Percentiles rank a stretch among this genome's conserved stretches.
Evolutionary conservation across 2,113 vertebrate genomes (phyloP).

Genomic region (Dendropsophus ebraccatus): DNA sequence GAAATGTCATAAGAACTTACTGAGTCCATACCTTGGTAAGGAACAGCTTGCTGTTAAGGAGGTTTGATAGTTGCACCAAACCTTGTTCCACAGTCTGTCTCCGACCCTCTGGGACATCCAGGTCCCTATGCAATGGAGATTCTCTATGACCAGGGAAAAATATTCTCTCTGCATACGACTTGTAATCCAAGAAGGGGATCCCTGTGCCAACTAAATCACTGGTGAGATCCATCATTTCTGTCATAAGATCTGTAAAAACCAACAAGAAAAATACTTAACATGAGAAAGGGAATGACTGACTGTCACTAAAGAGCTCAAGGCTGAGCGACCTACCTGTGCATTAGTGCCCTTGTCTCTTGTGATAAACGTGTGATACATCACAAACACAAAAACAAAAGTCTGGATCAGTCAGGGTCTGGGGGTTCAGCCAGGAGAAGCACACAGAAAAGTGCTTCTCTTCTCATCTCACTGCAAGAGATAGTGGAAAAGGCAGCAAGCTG

Average conservation of each 20-base stretch:
- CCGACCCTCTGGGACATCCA: slow-evolving; percentile 92
- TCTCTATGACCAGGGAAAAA: slow-evolving; percentile 96
- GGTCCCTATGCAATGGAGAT: slow-evolving; percentile 88
- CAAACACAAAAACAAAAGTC: no score
- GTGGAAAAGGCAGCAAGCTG: no score
- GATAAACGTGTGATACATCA: no score
- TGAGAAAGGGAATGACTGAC: neutral
- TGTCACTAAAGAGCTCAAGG: neutral
- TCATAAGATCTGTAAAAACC: slow-evolving; percentile 87
- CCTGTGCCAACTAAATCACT: slow-evolving; percentile 94
- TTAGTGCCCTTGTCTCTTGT: no score
- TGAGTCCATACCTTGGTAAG: slow-evolving; percentile 88
- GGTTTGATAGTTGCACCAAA: slow-evolving; percentile 93
- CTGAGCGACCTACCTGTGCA: neutral
- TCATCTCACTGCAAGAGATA: no score
- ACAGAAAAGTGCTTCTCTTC: no score
- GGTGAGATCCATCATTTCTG: slow-evolving; percentile 98
- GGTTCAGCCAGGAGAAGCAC: no score
- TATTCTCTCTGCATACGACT: slow-evolving; percentile 91
- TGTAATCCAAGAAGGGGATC: slow-evolving; percentile 97
- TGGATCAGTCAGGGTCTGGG: no score
- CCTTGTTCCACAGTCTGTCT: slow-evolving; percentile 95
- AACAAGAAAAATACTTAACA: neutral
- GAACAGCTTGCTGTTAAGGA: slow-evolving; percentile 98
- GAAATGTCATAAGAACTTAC: neutral